Evolutionary conservation across 2,888 invertebrate species (phyloP).

Genomic region (Polymixis flavicincta): DNA sequence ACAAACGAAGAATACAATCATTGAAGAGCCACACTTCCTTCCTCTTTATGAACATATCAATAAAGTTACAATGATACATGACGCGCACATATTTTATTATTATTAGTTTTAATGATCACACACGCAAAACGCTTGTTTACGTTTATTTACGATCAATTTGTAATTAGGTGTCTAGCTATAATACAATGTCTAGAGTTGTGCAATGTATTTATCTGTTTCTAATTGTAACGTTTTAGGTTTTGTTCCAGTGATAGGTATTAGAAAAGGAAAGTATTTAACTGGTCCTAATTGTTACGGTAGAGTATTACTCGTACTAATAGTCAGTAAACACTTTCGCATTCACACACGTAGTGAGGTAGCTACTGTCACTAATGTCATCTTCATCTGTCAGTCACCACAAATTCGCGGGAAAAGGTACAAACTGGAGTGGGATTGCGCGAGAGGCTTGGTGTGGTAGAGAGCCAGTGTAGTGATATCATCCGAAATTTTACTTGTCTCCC

Average conservation of each 20-base stretch:
- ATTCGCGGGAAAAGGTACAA: too few relatives aligned
- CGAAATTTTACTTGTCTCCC: too few relatives aligned
- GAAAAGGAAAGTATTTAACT: background rate
- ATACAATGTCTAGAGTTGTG: conserved; percentile 11
- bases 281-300: too few relatives aligned
- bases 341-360: too few relatives aligned
- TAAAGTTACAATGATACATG: conserved; percentile 27
- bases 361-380: too few relatives aligned
- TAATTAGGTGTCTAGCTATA: conserved; percentile 17
- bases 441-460: too few relatives aligned
- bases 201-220: conserved; percentile 10
- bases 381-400: too few relatives aligned
- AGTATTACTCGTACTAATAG: too few relatives aligned
- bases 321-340: too few relatives aligned
- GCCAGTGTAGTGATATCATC: too few relatives aligned
- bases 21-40: conserved; percentile 36
- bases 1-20: conserved; percentile 1
- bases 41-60: conserved; percentile 33
- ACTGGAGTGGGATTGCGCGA: too few relatives aligned
- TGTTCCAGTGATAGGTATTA: conserved; percentile 10
- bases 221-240: conserved; percentile 2
- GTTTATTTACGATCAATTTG: conserved; percentile 20
- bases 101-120: conserved; percentile 16
- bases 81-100: conserved; percentile 13
- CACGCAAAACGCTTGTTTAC: conserved; percentile 25